These are phyloP conservation scores for human (Homo sapiens) DNA, from an alignment of 2,113 vertebrate genomes.

Conservation along the genomic window GRCh38 chr11:69102001-69102500, in stretches of 20 bases:
- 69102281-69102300: neutral
- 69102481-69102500: neutral
- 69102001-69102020: neutral
- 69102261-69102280: accelerated
- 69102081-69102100: accelerated
- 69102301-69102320: neutral
- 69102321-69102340: neutral
- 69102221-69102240: accelerated
- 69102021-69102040: neutral
- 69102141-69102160: accelerated
- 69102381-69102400: neutral
- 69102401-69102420: neutral
- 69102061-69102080: accelerated
- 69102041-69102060: accelerated
- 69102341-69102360: neutral
- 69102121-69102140: accelerated
- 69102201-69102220: accelerated
- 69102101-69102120: neutral
- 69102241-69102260: neutral
- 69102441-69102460: too few species aligned
- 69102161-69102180: neutral
- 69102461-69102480: too few species aligned
- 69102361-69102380: too few species aligned
- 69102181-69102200: neutral
- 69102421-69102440: too few species aligned